Percentiles rank a stretch among this genome's conserved stretches.
phyloP scores from a whole-genome alignment of 2,888 invertebrate genomes.

The Strigamia maritima region DNA sequence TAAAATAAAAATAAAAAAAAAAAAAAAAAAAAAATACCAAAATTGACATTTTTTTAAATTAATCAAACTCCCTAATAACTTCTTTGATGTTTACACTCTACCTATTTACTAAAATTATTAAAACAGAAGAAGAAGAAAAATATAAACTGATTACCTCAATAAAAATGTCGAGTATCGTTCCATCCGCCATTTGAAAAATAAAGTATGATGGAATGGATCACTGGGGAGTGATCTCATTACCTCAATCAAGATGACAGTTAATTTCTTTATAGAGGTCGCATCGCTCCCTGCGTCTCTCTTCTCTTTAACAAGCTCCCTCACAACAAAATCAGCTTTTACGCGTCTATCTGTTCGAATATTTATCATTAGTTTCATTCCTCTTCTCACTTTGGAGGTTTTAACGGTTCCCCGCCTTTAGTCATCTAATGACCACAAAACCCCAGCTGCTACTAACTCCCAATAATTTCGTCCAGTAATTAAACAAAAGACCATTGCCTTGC shows the following conservation, averaged over 20 bases:
- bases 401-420: not conserved
- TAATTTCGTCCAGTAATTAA: slow-evolving; percentile 4
- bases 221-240: not conserved
- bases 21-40: too few relatives aligned
- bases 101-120: not conserved
- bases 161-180: not conserved
- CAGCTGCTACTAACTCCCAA: not conserved
- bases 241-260: slow-evolving; percentile 4
- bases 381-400: not conserved
- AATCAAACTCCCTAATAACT: too few relatives aligned
- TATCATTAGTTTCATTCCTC: not conserved
- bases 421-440: not conserved
- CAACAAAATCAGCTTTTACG: not conserved
- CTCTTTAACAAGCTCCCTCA: not conserved
- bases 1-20: too few relatives aligned
- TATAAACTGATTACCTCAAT: not conserved
- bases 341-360: slow-evolving; percentile 4
- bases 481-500: not conserved
- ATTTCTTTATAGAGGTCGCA: not conserved
- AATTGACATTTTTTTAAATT: too few relatives aligned
- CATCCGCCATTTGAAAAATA: not conserved
- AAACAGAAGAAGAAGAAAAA: not conserved
- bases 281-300: not conserved
- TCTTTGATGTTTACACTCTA: not conserved
- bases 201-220: not conserved